Percentiles rank a stretch among this genome's conserved stretches.
These are phyloP conservation scores for Chelidonichthys spinosus DNA, from an alignment of 2,797 vertebrate species.

Conservation along the genomic window DNA sequence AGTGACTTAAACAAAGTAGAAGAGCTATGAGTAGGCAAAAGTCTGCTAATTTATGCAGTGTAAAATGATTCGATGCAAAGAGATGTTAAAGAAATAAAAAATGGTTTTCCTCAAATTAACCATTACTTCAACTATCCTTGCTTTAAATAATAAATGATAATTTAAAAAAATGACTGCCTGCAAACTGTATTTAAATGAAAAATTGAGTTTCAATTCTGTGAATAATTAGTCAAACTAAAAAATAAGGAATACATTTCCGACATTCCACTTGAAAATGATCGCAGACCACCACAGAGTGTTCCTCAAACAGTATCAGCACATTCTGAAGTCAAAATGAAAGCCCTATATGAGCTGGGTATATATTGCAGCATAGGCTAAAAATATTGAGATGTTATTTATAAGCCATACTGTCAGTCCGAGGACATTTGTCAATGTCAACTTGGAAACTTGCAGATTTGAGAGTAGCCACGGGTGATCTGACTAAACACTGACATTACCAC, in stretches of 20 bases:
- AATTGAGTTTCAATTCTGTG: neutral
- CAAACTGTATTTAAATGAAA: no score
- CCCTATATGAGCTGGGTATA: neutral
- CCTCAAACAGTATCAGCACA: no score
- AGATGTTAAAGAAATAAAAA: no score
- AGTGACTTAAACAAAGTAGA: neutral
- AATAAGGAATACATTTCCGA: no score
- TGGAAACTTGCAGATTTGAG: constrained; percentile 38
- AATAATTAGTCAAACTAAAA: neutral
- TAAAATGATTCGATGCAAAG: neutral
- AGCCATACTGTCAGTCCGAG: neutral
- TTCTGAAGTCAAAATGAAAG: no score
- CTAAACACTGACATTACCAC: constrained; percentile 28
- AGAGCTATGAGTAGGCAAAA: neutral
- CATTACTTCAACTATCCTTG: no score
- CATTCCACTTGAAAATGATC: no score
- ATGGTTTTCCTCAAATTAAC: no score
- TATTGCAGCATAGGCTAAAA: neutral
- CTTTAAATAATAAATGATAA: neutral
- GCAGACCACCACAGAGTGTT: no score
- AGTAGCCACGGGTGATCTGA: constrained; percentile 35
- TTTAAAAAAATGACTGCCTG: no score
- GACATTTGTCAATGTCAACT: constrained; percentile 29
- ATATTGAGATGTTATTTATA: constrained; percentile 1
- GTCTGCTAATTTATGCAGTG: neutral